A percentile compares a stretch with the other conserved stretches of the same genome.
phyloP scores from a whole-genome alignment of 2,888 invertebrate genomes.

The Napeogenes sylphis region DNA sequence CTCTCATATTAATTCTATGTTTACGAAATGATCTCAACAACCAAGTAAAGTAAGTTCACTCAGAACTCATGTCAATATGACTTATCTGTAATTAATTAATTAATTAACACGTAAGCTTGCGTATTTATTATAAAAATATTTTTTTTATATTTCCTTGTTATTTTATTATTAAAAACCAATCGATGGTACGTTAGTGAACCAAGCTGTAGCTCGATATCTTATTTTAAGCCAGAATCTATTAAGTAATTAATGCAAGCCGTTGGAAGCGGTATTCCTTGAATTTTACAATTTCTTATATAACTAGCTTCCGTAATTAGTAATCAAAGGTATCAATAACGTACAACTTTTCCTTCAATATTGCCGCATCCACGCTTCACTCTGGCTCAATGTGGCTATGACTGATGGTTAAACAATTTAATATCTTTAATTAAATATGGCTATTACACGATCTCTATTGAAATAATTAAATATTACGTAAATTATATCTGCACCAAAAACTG shows the following conservation, averaged over 20 bases:
- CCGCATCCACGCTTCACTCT: constrained; percentile 30
- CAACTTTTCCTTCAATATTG: constrained; percentile 13
- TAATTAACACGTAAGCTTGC: background rate
- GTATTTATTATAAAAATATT: background rate
- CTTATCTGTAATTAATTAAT: background rate
- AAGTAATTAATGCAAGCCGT: constrained; percentile 28
- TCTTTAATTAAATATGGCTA: background rate
- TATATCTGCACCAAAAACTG: too few species aligned
- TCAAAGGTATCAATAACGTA: constrained; percentile 31
- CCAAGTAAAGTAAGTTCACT: too few species aligned
- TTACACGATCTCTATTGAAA: background rate
- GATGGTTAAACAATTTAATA: background rate
- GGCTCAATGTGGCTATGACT: constrained; percentile 17
- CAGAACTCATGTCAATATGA: background rate
- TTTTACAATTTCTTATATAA: constrained; percentile 25
- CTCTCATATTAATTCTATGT: too few species aligned
- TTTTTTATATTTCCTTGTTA: background rate
- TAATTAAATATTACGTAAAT: too few species aligned
- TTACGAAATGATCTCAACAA: too few species aligned
- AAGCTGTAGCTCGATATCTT: constrained; percentile 3
- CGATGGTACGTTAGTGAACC: background rate
- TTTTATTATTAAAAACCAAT: constrained; percentile 1
- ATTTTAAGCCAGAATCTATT: constrained; percentile 22
- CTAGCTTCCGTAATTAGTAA: constrained; percentile 30
- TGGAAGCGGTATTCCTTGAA: constrained; percentile 27